These are phyloP conservation scores for Coremacera marginata DNA, from an alignment of 2,888 invertebrate species.

Conservation along the genomic window DNA sequence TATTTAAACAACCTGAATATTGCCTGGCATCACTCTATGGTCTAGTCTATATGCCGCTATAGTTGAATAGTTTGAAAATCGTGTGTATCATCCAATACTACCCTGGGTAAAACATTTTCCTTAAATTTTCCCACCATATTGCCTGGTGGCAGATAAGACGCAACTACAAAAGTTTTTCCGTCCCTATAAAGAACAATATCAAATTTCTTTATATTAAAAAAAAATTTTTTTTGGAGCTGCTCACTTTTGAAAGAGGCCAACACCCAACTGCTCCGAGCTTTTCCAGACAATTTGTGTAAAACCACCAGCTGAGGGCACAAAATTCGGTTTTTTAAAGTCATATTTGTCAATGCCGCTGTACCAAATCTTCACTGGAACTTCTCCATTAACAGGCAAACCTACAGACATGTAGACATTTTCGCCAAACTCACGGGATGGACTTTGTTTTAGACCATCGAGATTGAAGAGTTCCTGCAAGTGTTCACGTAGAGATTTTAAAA, in stretches of 20 bases:
- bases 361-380: slow-evolving; percentile 72
- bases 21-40: no score
- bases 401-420: slow-evolving; percentile 86
- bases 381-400: slow-evolving; percentile 74
- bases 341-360: slow-evolving; percentile 81
- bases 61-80: no score
- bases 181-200: no score
- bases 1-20: no score
- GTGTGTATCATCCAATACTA: neutral
- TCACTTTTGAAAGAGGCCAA: slow-evolving; percentile 73
- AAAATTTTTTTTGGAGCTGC: neutral
- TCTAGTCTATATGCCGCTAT: no score
- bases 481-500: no score
- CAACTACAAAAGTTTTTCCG: slow-evolving; percentile 75
- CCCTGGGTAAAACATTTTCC: slow-evolving; percentile 75
- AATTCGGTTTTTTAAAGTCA: slow-evolving; percentile 75
- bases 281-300: slow-evolving; percentile 91
- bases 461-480: slow-evolving; percentile 54
- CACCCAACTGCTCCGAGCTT: slow-evolving; percentile 79
- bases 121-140: slow-evolving; percentile 84
- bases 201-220: no score
- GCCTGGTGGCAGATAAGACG: slow-evolving; percentile 91
- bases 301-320: slow-evolving; percentile 80
- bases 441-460: slow-evolving; percentile 77
- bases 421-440: slow-evolving; percentile 82